Conservation (phyloP, 1,140 invertebrate species). For the Metaphire vulgaris region DNA sequence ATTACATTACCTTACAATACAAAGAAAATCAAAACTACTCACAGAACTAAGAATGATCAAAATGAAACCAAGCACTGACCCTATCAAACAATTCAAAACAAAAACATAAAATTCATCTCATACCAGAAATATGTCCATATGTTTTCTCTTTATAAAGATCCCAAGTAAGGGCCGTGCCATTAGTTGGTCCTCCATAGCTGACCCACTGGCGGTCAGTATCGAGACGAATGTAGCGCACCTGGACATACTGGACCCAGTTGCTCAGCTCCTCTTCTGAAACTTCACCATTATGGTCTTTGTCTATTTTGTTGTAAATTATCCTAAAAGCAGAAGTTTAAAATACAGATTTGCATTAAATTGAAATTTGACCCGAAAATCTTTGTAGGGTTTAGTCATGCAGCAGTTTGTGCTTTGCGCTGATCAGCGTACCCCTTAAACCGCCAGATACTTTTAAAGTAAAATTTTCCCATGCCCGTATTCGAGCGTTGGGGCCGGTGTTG, state of each 20-base stretch:
- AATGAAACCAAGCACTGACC: no score
- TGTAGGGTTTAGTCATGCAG: no score
- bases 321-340: constrained; percentile 56
- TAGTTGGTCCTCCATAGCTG: constrained; percentile 67
- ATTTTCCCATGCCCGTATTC: neutral
- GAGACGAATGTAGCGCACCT: constrained; percentile 79
- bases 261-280: constrained; percentile 82
- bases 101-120: no score
- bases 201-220: constrained; percentile 89
- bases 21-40: no score
- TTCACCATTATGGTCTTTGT: constrained; percentile 75
- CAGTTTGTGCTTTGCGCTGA: no score
- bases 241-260: constrained; percentile 91
- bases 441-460: neutral
- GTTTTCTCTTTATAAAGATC: constrained; percentile 71
- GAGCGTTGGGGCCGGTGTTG: neutral
- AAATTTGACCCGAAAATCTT: neutral
- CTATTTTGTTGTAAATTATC: constrained; percentile 90
- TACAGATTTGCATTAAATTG: constrained; percentile 23
- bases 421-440: no score
- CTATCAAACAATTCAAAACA: no score
- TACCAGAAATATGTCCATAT: constrained; percentile 64
- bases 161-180: constrained; percentile 70
- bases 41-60: no score
- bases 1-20: no score